A percentile compares a stretch with the other conserved stretches of the same genome.
Evolutionary conservation across 2,113 vertebrate genomes (phyloP).

Genomic region (Leucoraja erinaceus): DNA sequence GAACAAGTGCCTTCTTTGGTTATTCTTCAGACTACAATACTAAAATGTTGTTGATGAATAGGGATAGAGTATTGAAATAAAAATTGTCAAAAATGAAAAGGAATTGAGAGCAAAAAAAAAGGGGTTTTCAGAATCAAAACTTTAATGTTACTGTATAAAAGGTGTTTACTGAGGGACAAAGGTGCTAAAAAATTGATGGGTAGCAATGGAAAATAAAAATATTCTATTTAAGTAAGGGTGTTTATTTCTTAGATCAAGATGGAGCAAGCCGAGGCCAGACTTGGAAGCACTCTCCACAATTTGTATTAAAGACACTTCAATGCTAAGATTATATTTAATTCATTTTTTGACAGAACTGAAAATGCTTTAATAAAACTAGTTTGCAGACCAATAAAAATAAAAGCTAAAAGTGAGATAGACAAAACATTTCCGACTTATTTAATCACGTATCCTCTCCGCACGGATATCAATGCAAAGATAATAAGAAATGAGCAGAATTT

Average conservation of each 20-base stretch:
- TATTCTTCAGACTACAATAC: background rate
- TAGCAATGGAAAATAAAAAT: background rate
- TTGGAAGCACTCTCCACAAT: background rate
- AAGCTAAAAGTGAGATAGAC: background rate
- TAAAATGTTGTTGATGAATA: background rate
- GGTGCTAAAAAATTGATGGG: background rate
- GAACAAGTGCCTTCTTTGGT: background rate
- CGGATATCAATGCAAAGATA: background rate
- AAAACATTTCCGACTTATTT: background rate
- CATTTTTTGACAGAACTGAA: background rate
- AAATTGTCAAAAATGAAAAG: background rate
- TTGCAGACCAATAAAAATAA: background rate
- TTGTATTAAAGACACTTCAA: background rate
- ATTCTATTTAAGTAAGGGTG: background rate
- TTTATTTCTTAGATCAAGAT: background rate
- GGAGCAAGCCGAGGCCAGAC: background rate
- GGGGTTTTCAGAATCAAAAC: background rate
- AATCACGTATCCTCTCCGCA: background rate
- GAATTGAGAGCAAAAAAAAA: background rate
- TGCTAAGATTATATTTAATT: background rate
- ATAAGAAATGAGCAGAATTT: background rate
- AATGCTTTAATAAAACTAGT: background rate
- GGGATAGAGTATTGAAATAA: background rate
- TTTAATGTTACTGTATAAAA: background rate
- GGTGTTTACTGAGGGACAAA: background rate